Evolutionary conservation across 2,797 vertebrate species (phyloP), one percentile per base, ranked within the genome.

Genomic region (Trachurus trachurus): DNA sequence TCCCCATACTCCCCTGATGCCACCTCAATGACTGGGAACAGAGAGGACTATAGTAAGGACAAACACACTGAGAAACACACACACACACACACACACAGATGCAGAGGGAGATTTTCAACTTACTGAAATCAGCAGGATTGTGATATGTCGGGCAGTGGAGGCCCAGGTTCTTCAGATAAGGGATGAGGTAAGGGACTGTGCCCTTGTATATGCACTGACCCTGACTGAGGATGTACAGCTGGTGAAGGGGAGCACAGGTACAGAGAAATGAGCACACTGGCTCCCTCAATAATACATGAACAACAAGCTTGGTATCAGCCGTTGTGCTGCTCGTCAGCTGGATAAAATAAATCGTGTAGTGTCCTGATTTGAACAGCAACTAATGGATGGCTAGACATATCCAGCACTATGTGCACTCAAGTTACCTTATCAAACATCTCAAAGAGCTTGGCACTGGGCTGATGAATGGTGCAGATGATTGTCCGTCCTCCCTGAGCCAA

Each of bases 181-280:
- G 98, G 85, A 99, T 99, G 93, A 99, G 97, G 90, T 97, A 97
- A 81, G 97, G 96, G 69, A 99, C 97, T 0, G 97, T 89, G 2
- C 98, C 98, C 90, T 99, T 98, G 95, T 98, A 99, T 94, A 99
- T 99, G 91, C 98, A 99, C 87, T 99, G 98, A 78, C 98, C 98
- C 92, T 99, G 98, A 93, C 98, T 99, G 90, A 99, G 96, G 93
- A 99, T 99, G 93, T 98, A 99, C 22, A 99, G 96, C 98, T 99
- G 92, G 54, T 60, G 79, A 50, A 70, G 71, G 53, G 62, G 37
- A 57, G 89, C 74, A 86, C 68, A 76, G 26, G 54, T 21, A 82
- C 70, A 86, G 4, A 74, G 78, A 79, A 76, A 82, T 76, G 47
- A 85, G 78, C 71, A 78, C 66, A 74, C 57, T 13, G 66, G 66